Conservation (phyloP, 2,113 vertebrate species). For the Lamprologus tigripictilis region DNA sequence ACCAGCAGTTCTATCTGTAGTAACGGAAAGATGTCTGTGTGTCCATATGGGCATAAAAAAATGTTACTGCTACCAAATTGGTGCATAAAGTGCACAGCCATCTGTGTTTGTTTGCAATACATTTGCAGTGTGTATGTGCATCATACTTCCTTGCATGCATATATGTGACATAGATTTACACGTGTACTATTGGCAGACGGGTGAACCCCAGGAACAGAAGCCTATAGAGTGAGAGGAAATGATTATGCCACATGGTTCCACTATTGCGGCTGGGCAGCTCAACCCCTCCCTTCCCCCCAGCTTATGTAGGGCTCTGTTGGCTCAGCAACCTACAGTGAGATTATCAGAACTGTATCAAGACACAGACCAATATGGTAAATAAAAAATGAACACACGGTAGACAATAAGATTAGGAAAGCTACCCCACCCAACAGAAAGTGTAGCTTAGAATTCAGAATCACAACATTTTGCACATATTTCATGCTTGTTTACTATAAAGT, state of each 20-base stretch:
- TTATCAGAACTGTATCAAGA: constrained; percentile 5
- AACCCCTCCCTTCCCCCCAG: background rate
- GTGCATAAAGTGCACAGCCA: background rate
- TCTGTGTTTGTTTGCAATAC: background rate
- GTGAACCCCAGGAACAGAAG: constrained; percentile 28
- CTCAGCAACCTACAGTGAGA: background rate
- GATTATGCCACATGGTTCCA: constrained; percentile 39
- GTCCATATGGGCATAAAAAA: background rate
- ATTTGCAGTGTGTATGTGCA: background rate
- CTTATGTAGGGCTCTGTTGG: background rate
- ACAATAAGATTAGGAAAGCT: background rate
- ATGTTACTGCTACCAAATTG: background rate
- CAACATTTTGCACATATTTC: background rate
- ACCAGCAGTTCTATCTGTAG: background rate
- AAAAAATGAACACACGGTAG: background rate
- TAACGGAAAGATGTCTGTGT: background rate
- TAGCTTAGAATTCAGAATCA: background rate
- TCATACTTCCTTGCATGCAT: background rate
- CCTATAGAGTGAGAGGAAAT: constrained; percentile 55
- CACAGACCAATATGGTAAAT: background rate
- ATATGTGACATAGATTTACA: background rate
- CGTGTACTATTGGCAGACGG: constrained; percentile 30
- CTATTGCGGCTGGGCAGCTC: background rate
- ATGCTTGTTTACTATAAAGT: background rate
- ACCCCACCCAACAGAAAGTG: background rate